Conservation (phyloP, 2,113 vertebrate species). For the Hemiscyllium ocellatum region DNA sequence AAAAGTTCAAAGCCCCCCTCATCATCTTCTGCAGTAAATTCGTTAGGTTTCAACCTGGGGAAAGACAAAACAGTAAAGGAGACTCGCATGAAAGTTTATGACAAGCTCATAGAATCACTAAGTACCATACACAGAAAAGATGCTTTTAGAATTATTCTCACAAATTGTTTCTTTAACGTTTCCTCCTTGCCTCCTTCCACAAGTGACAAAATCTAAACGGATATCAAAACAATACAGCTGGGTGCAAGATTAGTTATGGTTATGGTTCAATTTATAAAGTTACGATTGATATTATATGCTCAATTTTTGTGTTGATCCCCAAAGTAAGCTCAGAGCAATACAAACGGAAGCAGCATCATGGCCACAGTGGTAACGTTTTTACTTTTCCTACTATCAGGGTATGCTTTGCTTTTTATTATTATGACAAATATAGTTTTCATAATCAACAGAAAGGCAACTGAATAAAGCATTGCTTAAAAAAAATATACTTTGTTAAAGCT, state of each 20-base stretch:
- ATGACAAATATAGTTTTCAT: neutral
- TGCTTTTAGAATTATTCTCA: neutral
- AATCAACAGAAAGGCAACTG: neutral
- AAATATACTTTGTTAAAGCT: too few species aligned
- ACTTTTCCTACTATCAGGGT: neutral
- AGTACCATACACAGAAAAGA: neutral
- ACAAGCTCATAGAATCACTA: neutral
- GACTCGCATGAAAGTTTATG: neutral
- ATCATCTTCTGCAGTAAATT: constrained; percentile 29
- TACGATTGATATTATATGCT: neutral
- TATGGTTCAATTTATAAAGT: neutral
- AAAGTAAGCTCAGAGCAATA: neutral
- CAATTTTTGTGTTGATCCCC: neutral
- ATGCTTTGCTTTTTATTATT: neutral
- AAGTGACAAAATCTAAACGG: neutral
- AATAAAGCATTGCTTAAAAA: too few species aligned
- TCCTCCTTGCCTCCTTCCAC: neutral
- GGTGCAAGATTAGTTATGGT: neutral
- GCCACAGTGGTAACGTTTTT: neutral
- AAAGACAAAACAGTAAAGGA: neutral
- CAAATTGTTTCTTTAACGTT: neutral
- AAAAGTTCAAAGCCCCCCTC: neutral
- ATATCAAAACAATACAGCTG: neutral
- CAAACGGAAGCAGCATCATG: neutral
- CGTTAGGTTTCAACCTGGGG: constrained; percentile 17